Base-by-base conservation (phyloP, 2,888 invertebrate genomes). In the Macropis europaea region DNA sequence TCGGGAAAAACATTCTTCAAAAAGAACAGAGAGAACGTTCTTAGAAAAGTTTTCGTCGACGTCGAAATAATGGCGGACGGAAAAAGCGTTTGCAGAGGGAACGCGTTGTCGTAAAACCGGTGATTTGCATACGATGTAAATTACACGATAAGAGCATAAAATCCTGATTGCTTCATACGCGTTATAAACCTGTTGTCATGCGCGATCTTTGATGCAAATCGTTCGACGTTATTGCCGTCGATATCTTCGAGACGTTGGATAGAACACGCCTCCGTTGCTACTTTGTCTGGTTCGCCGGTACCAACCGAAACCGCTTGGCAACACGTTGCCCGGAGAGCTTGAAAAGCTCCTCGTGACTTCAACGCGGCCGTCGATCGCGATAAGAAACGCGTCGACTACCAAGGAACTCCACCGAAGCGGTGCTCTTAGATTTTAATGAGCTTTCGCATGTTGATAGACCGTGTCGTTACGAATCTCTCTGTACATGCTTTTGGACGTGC, bases 81-180 rank as follows among this genome's bases (percentile, higher is more conserved):
- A 59, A 75, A 67, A 75, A 72, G 15, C 30, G 28, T 32, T 48
- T 30, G 63, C 34, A 66, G 70, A 77, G 76, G 73, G 80, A 83
- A 82, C 78, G 74, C 72, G 67, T 79, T 77, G 67, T 79, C 77
- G 77, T 80, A 74, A 77, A 79, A 66, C 66, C 67, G 69, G 79
- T 73, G 77, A 85, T 86, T 86, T 86, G 83, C 84, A 83, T 82
- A 81, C 83, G 82, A 85, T 84, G 80, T 83, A 82, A 82, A 71
- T 75, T 64, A 81, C 79, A 78, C 77, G 85, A 86, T 85, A 85
- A 84, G 82, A 76, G 80, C 79, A 81, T 85, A 83, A 82, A 86
- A 81, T 85, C 79, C 73, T 77, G 77, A 82, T 81, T 76, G 81
- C 80, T 73, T 76, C 79, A 79, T 77, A 77, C 79, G 81, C 75